Evolutionary conservation across 2,888 invertebrate species (phyloP).

Genomic region (Dioctria rufipes): DNA sequence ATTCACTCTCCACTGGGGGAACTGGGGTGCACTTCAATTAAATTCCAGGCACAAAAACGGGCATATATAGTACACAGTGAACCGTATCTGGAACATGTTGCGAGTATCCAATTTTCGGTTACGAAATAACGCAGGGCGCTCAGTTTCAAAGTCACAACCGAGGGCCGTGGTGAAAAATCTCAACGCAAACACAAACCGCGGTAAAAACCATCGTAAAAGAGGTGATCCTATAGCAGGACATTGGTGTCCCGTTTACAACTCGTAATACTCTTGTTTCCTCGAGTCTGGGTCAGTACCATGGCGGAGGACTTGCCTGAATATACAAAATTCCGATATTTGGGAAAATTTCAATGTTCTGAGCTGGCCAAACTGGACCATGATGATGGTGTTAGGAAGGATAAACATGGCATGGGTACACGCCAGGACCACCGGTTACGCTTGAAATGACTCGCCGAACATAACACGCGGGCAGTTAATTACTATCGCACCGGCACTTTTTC

Average conservation of each 20-base stretch:
- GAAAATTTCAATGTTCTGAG: conserved; percentile 5
- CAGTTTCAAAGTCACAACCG: conserved; percentile 50
- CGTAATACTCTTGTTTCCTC: conserved; percentile 40
- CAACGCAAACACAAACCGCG: conserved; percentile 62
- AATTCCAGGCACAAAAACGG: conserved; percentile 60
- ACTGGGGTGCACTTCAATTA: conserved; percentile 61
- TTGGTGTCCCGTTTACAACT: conserved; percentile 27
- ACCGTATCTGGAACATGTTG: conserved; percentile 60
- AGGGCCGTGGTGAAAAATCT: conserved; percentile 61
- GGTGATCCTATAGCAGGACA: conserved; percentile 34
- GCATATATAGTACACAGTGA: conserved; percentile 41
- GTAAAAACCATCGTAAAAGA: conserved; percentile 60
- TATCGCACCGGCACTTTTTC: conserved; percentile 48
- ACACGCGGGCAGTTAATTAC: conserved; percentile 62
- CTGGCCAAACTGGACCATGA: conserved; percentile 9
- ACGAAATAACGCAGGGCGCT: conserved; percentile 59
- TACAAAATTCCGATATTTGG: conserved; percentile 33
- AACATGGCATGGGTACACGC: conserved; percentile 58
- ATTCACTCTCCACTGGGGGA: background rate
- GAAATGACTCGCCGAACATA: conserved; percentile 59
- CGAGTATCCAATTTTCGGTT: conserved; percentile 62
- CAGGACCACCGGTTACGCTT: conserved; percentile 60
- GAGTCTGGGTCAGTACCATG: background rate
- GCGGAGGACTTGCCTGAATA: conserved; percentile 30
- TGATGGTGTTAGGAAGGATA: conserved; percentile 38